Percentiles rank a stretch among this genome's conserved stretches.
Evolutionary conservation across 2,888 invertebrate species (phyloP).

Genomic region (Brachylomia viminalis): DNA sequence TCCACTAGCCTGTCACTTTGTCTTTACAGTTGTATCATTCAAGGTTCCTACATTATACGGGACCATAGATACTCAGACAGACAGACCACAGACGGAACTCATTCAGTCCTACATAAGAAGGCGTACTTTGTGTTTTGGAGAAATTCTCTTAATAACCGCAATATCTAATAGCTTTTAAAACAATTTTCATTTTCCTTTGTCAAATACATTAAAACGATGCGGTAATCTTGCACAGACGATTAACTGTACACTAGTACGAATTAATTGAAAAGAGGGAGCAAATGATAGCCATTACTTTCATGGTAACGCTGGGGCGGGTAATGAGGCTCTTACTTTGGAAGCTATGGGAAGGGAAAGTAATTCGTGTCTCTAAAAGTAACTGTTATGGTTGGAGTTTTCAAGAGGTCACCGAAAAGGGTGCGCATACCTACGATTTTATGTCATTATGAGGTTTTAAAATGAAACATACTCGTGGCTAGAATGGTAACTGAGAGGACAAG

Average conservation of each 20-base stretch:
- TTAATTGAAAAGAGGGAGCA: slow-evolving; percentile 44
- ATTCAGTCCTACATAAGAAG: not conserved
- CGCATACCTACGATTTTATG: not conserved
- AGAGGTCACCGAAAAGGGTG: not conserved
- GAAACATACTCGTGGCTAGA: no score
- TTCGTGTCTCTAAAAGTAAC: slow-evolving; percentile 8
- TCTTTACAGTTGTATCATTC: not conserved
- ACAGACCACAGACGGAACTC: not conserved
- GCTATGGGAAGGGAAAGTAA: slow-evolving; percentile 17
- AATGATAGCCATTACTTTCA: slow-evolving; percentile 36
- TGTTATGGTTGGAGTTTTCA: slow-evolving; percentile 2
- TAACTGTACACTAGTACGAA: slow-evolving; percentile 23
- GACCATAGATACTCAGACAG: not conserved
- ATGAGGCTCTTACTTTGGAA: slow-evolving; percentile 9
- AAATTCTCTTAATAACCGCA: no score
- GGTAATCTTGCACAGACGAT: slow-evolving; percentile 22
- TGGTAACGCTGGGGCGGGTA: not conserved
- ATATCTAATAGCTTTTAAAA: not conserved
- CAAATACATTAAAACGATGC: slow-evolving; percentile 2
- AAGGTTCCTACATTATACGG: not conserved
- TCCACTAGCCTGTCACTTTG: not conserved
- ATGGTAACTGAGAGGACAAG: not conserved
- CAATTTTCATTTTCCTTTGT: not conserved
- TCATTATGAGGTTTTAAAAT: not conserved
- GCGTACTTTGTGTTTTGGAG: not conserved